A percentile compares a stretch with the other conserved stretches of the same genome.
These are phyloP conservation scores for Alcedo atthis DNA, from an alignment of 2,797 vertebrate species.

Conservation along the genomic window DNA sequence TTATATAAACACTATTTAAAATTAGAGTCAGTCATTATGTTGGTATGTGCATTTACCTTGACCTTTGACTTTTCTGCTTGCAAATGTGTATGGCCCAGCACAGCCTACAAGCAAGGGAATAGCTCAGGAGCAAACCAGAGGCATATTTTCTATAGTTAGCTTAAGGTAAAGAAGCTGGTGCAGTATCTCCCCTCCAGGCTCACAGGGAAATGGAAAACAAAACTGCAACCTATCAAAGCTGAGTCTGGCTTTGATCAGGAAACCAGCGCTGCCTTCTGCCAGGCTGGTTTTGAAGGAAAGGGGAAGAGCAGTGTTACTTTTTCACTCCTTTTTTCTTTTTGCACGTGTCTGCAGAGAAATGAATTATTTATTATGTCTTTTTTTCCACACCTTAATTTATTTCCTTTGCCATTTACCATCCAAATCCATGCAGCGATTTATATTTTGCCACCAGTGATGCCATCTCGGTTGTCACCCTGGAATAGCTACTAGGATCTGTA, in stretches of 20 bases:
- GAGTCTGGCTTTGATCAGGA: slow-evolving; percentile 15
- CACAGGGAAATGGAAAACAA: slow-evolving; percentile 15
- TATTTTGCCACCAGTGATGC: slow-evolving; percentile 13
- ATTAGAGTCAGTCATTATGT: slow-evolving; percentile 55
- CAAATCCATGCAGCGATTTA: neutral
- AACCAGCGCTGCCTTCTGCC: neutral
- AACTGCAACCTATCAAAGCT: neutral
- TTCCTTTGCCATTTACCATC: neutral
- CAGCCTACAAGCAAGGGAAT: neutral
- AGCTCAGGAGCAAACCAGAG: neutral
- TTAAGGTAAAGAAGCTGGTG: slow-evolving; percentile 12
- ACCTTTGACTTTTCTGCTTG: slow-evolving; percentile 38
- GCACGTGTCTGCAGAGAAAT: neutral
- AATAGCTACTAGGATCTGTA: neutral
- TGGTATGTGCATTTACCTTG: slow-evolving; percentile 53
- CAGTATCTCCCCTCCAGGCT: slow-evolving; percentile 24
- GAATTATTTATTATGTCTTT: neutral
- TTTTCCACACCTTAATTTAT: accelerated
- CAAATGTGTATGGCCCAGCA: neutral
- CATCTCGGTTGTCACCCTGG: neutral
- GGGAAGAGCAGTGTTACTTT: neutral
- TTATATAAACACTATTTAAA: slow-evolving; percentile 55
- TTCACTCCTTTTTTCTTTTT: neutral
- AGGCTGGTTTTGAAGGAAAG: neutral
- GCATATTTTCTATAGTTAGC: neutral